Conservation (phyloP, 2,797 vertebrate species). For the Chloroceryle inda region DNA sequence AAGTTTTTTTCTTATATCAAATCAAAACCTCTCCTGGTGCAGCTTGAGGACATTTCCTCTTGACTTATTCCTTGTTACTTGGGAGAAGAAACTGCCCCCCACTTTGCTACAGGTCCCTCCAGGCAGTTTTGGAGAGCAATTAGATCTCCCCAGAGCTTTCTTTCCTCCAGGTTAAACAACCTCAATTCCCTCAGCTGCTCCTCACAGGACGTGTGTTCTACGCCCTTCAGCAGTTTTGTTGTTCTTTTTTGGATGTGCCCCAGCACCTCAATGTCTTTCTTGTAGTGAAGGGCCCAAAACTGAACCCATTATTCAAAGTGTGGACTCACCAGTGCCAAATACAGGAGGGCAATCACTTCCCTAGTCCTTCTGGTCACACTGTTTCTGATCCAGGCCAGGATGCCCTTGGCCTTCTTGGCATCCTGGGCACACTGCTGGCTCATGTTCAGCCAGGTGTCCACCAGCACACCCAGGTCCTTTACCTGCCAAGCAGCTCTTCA, state of each 20-base stretch:
- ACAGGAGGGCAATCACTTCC: background rate
- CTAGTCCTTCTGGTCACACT: background rate
- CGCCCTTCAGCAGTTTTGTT: background rate
- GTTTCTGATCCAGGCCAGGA: background rate
- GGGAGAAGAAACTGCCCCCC: accelerated
- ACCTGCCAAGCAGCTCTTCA: background rate
- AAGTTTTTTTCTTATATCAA: too few species aligned
- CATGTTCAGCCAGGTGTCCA: accelerated
- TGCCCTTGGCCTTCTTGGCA: background rate
- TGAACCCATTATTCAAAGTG: too few species aligned
- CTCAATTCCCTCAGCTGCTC: background rate
- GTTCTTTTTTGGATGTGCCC: background rate
- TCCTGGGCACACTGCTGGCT: background rate
- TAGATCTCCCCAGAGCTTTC: accelerated
- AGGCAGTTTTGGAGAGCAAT: accelerated
- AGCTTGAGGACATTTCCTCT: background rate
- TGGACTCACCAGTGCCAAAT: background rate
- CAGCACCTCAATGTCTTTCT: background rate
- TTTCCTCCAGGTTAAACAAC: background rate
- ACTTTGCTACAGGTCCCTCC: background rate
- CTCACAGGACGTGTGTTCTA: background rate
- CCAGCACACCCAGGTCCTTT: background rate
- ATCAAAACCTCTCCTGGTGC: too few species aligned
- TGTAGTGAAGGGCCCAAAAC: background rate
- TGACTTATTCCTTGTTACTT: accelerated